Evolutionary conservation across 2,888 invertebrate genomes (phyloP), one percentile per base, ranked within the genome.

Genomic region (Drosophila neotestacea): DNA sequence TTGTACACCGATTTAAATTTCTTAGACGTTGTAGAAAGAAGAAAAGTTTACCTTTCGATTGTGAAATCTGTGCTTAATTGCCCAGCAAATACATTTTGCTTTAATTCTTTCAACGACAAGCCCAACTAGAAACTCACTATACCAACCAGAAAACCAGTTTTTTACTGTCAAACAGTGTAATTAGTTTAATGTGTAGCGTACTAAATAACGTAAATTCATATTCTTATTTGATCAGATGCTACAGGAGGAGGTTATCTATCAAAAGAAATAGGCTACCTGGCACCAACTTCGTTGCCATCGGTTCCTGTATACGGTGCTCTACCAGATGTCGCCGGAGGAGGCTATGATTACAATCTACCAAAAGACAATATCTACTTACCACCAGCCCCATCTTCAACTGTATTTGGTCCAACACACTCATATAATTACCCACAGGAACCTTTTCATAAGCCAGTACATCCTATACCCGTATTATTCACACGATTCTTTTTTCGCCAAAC

Each of bases 401-500:
- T 79, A 88, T 93, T 93, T 66, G 93, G 93, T 2, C 93, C 93
- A 0, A 93, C 93, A 30, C 52, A 92, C 89, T 11, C 86, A 27
- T 93, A 93, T 66, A 93, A 93, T 1, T 92, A 93, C 0, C 93
- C 93, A 34, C 93, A 93, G 9, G 93, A 94, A 7, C 71, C 76
- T 10, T 91, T 79, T 44, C 89, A 87, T 47, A 82, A 84, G 13
- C 90, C 87, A 32, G 39, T 74, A 11, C 66, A 67, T n/a, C 73
- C 72, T 9, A 70, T 85, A 22, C n/a, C 82, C 56, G 27, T 88
- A 89, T 60, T 86, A 91, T 51, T 80, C 90, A 0, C 86, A 88
- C 13, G 85, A 90, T 6, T 90, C 88, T 22, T 94, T 95, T 63
- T 93, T 95, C 59, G 92, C 96, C 22, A 95, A 96, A 88, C 92